phyloP scores from a whole-genome alignment of 2,113 vertebrate genomes.

The Neotoma lepida region DNA sequence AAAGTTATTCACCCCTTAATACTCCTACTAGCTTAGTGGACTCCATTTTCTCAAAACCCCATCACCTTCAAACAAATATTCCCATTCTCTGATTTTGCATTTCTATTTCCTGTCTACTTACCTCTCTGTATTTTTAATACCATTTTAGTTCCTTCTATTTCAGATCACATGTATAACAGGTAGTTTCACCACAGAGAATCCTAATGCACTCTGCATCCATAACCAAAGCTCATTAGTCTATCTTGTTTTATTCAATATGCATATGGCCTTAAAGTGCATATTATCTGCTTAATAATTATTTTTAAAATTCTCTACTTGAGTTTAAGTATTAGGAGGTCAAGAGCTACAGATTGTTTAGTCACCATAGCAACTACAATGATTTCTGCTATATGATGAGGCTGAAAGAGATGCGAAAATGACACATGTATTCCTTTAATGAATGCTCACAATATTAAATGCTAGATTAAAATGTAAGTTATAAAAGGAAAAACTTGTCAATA shows the following conservation, averaged over 20 bases:
- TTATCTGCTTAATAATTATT: background rate
- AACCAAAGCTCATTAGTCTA: background rate
- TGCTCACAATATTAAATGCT: background rate
- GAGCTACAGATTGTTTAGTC: background rate
- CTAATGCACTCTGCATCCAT: background rate
- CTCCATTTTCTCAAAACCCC: background rate
- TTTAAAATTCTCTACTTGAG: background rate
- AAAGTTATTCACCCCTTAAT: background rate
- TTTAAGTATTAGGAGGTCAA: background rate
- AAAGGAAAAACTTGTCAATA: background rate
- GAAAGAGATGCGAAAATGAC: background rate
- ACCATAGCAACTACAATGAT: background rate
- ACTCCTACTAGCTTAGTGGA: rapidly evolving
- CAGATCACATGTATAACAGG: background rate
- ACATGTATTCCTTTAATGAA: background rate
- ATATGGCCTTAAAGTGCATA: background rate
- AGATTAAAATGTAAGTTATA: background rate
- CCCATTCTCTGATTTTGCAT: background rate
- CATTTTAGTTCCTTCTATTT: background rate
- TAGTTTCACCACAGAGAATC: background rate
- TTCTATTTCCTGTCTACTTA: background rate
- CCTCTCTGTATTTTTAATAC: background rate
- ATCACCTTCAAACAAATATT: background rate
- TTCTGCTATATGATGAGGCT: background rate
- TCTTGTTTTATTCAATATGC: background rate